These are phyloP conservation scores for Helobdella robusta DNA, from an alignment of 2,888 invertebrate genomes.

Conservation along the genomic window DNA sequence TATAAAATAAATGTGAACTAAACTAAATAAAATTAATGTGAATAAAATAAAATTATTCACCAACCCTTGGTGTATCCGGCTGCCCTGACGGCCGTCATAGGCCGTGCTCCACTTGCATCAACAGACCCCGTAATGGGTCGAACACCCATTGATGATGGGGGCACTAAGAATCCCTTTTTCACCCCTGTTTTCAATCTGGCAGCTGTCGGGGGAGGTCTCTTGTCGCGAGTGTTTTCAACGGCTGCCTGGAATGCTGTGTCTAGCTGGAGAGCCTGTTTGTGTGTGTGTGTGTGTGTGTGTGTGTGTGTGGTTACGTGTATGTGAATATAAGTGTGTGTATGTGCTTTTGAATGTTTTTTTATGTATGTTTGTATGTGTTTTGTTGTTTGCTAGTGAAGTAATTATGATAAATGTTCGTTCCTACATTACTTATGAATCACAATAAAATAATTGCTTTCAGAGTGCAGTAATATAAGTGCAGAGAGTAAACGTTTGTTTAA, in stretches of 20 bases:
- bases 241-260: slow-evolving; percentile 69
- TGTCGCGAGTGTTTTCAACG: slow-evolving; percentile 64
- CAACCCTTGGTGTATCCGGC: slow-evolving; percentile 78
- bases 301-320: neutral
- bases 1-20: no score
- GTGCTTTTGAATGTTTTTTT: slow-evolving; percentile 12
- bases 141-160: slow-evolving; percentile 45
- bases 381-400: no score
- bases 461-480: no score
- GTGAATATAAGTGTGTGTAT: slow-evolving; percentile 13
- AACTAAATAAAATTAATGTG: no score
- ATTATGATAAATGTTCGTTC: no score
- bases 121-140: slow-evolving; percentile 39
- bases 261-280: neutral
- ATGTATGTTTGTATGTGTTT: slow-evolving; percentile 12
- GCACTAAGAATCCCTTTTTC: slow-evolving; percentile 32
- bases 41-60: no score
- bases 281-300: slow-evolving; percentile 10
- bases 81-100: slow-evolving; percentile 91
- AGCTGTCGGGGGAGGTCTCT: slow-evolving; percentile 55
- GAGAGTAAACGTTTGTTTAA: no score
- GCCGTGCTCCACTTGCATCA: slow-evolving; percentile 55
- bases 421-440: no score
- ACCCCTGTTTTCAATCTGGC: slow-evolving; percentile 35
- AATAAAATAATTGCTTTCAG: no score